These are phyloP conservation scores for Junonia oenone DNA, from an alignment of 2,888 invertebrate species.

Conservation along the genomic window DNA sequence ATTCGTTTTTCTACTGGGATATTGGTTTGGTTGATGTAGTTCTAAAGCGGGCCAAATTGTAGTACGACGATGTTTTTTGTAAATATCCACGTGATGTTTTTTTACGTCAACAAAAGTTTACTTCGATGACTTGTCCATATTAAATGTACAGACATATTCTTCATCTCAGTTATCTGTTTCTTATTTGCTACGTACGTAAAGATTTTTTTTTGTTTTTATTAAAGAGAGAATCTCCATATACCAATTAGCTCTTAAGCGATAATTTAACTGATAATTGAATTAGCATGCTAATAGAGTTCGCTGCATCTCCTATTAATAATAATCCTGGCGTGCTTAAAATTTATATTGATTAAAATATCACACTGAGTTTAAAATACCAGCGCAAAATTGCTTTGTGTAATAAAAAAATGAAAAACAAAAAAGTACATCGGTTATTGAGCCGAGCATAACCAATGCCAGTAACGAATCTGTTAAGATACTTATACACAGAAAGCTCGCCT, in stretches of 20 bases:
- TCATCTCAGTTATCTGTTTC: no score
- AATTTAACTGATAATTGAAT: neutral
- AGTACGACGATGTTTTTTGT: no score
- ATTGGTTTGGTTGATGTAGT: neutral
- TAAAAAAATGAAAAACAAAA: conserved; percentile 7
- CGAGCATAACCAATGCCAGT: conserved; percentile 44
- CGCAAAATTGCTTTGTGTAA: neutral
- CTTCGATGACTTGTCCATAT: no score
- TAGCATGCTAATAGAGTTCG: neutral
- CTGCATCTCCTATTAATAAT: neutral
- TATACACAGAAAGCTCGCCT: conserved; percentile 67
- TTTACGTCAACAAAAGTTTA: no score
- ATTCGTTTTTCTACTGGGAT: neutral
- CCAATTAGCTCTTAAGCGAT: neutral
- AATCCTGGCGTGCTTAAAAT: neutral
- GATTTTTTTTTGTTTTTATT: neutral
- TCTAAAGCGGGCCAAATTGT: no score
- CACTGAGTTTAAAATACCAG: neutral
- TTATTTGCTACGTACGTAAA: neutral
- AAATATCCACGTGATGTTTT: no score
- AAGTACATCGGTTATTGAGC: conserved; percentile 7
- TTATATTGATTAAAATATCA: neutral
- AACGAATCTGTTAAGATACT: conserved; percentile 64
- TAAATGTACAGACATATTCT: no score
- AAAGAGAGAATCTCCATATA: neutral